Percentiles rank a stretch among this genome's conserved stretches.
Conservation (phyloP, 2,797 vertebrate species). For the Florisuga fusca region DNA sequence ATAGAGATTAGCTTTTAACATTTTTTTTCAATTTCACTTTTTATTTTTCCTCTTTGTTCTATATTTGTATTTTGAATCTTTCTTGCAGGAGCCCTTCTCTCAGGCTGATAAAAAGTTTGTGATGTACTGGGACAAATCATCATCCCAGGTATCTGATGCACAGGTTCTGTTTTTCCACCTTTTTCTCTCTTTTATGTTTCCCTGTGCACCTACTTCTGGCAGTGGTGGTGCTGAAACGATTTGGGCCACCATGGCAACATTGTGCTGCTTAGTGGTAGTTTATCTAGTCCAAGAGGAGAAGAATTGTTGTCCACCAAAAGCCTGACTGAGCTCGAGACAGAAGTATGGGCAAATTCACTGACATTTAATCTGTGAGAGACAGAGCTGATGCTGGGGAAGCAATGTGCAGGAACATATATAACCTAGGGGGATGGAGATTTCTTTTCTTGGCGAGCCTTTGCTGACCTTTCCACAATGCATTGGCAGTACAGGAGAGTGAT, state of each 20-base stretch:
- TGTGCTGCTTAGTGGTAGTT: background rate
- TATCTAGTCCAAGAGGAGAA: background rate
- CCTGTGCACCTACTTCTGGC: background rate
- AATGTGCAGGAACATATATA: background rate
- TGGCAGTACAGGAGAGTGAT: background rate
- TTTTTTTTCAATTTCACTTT: background rate
- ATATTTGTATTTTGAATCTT: background rate
- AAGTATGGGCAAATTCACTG: background rate
- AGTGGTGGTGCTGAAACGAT: background rate
- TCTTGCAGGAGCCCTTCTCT: background rate
- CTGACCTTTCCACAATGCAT: background rate
- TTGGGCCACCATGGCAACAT: background rate
- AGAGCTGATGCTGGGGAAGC: background rate
- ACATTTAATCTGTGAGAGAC: background rate
- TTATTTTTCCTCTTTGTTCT: background rate
- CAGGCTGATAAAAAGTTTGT: background rate
- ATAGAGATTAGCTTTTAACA: background rate
- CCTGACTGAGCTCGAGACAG: background rate
- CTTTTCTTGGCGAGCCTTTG: background rate
- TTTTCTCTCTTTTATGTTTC: background rate
- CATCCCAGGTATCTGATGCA: accelerated
- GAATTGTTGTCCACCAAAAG: background rate
- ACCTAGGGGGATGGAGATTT: background rate
- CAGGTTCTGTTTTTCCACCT: background rate
- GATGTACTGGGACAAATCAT: background rate